A percentile compares a stretch with the other conserved stretches of the same genome.
Conservation (phyloP, 92 coral and sea anemone species). For the Diadumene lineata region DNA sequence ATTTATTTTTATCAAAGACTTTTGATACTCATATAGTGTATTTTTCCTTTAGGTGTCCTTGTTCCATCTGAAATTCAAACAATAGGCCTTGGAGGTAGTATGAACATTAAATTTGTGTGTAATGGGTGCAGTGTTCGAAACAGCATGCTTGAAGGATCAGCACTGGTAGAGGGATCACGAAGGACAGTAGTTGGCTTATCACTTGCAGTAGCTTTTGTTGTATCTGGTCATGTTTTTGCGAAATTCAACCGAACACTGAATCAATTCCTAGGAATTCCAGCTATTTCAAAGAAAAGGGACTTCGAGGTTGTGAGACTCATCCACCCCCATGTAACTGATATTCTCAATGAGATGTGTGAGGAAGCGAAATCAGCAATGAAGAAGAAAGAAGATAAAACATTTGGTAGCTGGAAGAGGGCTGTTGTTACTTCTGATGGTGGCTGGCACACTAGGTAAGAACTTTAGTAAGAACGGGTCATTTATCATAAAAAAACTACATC, state of each 20-base stretch:
- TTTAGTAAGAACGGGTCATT: conserved; percentile 51
- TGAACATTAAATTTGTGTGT: conserved; percentile 24
- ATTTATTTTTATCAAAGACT: not conserved
- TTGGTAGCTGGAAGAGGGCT: conserved; percentile 55
- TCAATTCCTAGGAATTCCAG: conserved; percentile 39
- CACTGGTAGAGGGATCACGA: conserved; percentile 42
- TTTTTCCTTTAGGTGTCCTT: conserved; percentile 31
- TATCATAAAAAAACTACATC: conserved; percentile 42
- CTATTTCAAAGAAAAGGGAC: conserved; percentile 36
- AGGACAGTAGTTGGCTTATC: conserved; percentile 59
- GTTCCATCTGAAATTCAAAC: conserved; percentile 28
- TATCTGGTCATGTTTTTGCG: conserved; percentile 53
- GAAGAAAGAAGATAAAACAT: not conserved
- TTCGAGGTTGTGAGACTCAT: conserved; percentile 45
- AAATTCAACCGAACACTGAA: conserved; percentile 7
- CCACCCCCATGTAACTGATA: conserved; percentile 30
- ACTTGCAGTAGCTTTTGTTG: conserved; percentile 48
- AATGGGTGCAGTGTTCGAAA: conserved; percentile 17
- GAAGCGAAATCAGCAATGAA: conserved; percentile 45
- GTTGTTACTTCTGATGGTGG: conserved; percentile 69
- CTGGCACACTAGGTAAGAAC: conserved; percentile 62
- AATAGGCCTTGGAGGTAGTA: conserved; percentile 38
- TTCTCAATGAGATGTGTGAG: conserved; percentile 7
- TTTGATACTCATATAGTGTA: not conserved
- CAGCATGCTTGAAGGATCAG: conserved; percentile 33